These are phyloP conservation scores for Pristionchus arcanus DNA, from an alignment of 2,888 invertebrate species.

Conservation along the genomic window DNA sequence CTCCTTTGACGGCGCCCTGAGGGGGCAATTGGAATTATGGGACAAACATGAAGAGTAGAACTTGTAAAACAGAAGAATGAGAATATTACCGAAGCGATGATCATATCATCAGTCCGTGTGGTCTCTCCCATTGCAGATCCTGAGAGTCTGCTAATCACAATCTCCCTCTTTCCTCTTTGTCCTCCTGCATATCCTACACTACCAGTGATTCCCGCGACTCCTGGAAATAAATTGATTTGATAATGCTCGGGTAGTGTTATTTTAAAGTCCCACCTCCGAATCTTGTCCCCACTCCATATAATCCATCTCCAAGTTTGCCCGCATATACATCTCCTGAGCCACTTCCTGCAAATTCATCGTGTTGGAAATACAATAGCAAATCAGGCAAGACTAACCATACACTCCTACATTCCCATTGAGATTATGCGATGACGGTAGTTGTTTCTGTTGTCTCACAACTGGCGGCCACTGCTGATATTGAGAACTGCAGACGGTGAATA, in stretches of 20 bases:
- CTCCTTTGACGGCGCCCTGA: neutral
- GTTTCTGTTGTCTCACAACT: neutral
- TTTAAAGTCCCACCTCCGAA: neutral
- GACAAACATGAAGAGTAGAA: neutral
- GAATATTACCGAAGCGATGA: neutral
- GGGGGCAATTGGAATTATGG: neutral
- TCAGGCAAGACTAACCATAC: neutral
- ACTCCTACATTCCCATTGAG: neutral
- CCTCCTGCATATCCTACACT: neutral
- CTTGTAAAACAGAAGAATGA: neutral
- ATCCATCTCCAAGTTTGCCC: neutral
- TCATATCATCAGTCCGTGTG: neutral
- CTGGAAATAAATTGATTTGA: neutral
- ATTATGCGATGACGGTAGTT: neutral
- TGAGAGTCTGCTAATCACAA: neutral
- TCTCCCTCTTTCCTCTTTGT: neutral
- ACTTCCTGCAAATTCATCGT: neutral
- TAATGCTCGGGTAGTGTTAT: neutral
- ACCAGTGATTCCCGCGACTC: neutral
- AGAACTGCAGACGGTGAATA: neutral
- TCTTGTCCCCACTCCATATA: neutral
- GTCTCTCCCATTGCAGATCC: neutral
- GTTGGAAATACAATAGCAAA: neutral
- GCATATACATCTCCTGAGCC: neutral
- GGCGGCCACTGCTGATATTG: neutral